Evolutionary conservation across 1,140 invertebrate species (phyloP).

Genomic region (Aphaenogaster floridana): DNA sequence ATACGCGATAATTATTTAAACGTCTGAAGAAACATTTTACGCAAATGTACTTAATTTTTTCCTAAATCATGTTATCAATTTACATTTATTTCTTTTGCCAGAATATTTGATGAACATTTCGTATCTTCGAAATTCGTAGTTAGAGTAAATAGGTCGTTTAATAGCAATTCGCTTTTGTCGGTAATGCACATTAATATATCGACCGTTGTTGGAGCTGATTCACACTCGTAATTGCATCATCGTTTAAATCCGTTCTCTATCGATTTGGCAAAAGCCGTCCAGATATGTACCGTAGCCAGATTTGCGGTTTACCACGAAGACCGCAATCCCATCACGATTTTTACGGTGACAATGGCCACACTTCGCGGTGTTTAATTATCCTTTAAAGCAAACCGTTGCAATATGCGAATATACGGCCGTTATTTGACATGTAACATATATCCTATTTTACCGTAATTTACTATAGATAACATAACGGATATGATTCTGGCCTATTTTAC

Average conservation of each 20-base stretch:
- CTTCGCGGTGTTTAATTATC: conserved; percentile 74
- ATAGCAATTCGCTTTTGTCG: conserved; percentile 46
- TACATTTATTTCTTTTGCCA: neutral
- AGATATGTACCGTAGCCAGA: conserved; percentile 69
- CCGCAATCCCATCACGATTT: conserved; percentile 75
- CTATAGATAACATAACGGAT: neutral
- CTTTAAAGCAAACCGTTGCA: conserved; percentile 66
- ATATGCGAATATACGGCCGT: conserved; percentile 51
- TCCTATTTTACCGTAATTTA: conserved; percentile 16
- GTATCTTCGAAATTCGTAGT: conserved; percentile 39
- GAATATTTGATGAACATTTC: conserved; percentile 37
- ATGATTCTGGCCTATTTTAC: neutral
- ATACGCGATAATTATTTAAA: neutral
- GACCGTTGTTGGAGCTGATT: conserved; percentile 65
- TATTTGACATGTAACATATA: conserved; percentile 14
- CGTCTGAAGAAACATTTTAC: neutral
- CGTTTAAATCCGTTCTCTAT: conserved; percentile 68
- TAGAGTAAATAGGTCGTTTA: conserved; percentile 56
- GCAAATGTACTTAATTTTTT: neutral
- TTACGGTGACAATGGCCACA: conserved; percentile 69
- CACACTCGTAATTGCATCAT: conserved; percentile 57
- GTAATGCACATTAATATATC: conserved; percentile 59
- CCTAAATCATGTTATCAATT: conserved; percentile 11
- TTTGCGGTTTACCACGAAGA: conserved; percentile 72
- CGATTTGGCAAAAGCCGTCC: conserved; percentile 71